Evolutionary conservation across 2,797 vertebrate species (phyloP).

Genomic region (Syndactyla subalaris): DNA sequence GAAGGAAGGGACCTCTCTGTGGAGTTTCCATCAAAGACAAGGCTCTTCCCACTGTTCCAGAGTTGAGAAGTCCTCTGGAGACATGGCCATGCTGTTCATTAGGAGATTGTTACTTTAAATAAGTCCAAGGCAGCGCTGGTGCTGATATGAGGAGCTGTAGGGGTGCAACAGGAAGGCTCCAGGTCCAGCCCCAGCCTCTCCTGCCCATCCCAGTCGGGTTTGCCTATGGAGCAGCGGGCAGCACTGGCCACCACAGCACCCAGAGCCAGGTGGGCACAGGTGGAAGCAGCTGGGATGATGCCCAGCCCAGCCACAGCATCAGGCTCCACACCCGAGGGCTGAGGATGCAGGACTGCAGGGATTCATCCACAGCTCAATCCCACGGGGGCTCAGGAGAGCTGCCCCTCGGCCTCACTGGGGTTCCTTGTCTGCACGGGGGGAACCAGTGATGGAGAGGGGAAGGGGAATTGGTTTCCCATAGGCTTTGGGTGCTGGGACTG

Average conservation of each 20-base stretch:
- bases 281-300: rapidly evolving
- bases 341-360: background rate
- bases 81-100: rapidly evolving
- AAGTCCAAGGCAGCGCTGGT: background rate
- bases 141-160: background rate
- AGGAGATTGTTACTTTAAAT: background rate
- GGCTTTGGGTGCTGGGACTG: background rate
- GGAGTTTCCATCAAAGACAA: background rate
- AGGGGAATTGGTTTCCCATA: background rate
- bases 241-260: rapidly evolving
- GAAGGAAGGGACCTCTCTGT: background rate
- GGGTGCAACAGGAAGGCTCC: background rate
- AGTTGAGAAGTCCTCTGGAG: background rate
- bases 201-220: rapidly evolving
- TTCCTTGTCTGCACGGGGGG: rapidly evolving
- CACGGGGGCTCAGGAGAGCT: rapidly evolving
- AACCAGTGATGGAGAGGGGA: rapidly evolving
- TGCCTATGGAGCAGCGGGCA: rapidly evolving
- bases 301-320: background rate
- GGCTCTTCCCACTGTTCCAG: rapidly evolving
- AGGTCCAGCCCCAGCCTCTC: background rate
- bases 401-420: background rate
- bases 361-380: background rate
- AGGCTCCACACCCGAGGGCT: background rate
- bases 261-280: background rate